A percentile compares a stretch with the other conserved stretches of the same genome.
These are phyloP conservation scores for Ctenosaura bakeri DNA, from an alignment of 2,797 vertebrate genomes.

Conservation along the genomic window DNA sequence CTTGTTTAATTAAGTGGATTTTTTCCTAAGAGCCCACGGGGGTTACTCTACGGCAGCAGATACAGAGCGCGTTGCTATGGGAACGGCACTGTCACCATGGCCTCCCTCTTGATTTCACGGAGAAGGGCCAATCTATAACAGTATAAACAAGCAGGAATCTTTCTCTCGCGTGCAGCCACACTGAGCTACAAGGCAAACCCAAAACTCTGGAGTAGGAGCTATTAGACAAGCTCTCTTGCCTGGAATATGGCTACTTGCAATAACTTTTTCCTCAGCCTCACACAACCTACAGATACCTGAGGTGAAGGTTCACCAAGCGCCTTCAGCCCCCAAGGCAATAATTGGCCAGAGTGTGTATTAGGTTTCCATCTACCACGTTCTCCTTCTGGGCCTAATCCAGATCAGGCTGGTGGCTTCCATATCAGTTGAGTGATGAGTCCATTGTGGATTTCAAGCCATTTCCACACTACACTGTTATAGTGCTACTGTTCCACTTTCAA, in stretches of 20 bases:
- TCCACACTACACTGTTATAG: too few species aligned
- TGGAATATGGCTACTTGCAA: neutral
- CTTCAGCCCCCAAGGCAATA: too few species aligned
- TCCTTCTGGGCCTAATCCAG: too few species aligned
- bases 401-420: too few species aligned
- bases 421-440: too few species aligned
- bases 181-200: neutral
- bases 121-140: conserved; percentile 20
- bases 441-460: too few species aligned
- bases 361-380: too few species aligned
- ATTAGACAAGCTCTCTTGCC: neutral
- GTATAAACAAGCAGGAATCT: conserved; percentile 30
- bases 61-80: conserved; percentile 52
- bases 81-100: conserved; percentile 30
- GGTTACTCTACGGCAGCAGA: neutral
- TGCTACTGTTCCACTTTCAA: too few species aligned
- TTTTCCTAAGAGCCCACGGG: neutral
- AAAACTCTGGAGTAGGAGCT: neutral
- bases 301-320: too few species aligned
- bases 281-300: neutral
- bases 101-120: conserved; percentile 29
- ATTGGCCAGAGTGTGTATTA: too few species aligned
- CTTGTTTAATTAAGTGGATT: conserved; percentile 26
- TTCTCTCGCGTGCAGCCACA: neutral
- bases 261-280: neutral